Conservation (phyloP, 2,113 vertebrate species). For the Cricetomys ansorgei region DNA sequence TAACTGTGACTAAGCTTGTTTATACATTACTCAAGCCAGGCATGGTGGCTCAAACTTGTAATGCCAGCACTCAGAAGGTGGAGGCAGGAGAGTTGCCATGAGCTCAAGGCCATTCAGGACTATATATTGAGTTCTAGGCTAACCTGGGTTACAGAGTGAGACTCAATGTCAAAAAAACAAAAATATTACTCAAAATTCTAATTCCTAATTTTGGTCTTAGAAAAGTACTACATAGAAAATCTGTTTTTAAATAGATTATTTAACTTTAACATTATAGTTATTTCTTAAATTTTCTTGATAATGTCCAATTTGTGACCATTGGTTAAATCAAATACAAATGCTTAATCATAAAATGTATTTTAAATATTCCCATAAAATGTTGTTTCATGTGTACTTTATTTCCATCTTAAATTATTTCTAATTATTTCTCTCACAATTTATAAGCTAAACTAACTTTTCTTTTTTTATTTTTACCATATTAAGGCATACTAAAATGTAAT, state of each 20-base stretch:
- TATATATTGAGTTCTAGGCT: neutral
- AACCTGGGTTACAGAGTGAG: neutral
- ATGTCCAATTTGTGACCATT: neutral
- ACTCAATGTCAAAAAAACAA: neutral
- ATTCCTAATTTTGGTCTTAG: neutral
- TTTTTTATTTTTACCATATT: slow-evolving; percentile 6
- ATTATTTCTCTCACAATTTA: neutral
- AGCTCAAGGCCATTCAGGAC: neutral
- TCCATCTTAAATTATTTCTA: slow-evolving; percentile 35
- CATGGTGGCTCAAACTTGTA: neutral
- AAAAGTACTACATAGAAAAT: slow-evolving; percentile 4
- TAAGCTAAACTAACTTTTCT: neutral
- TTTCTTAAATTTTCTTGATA: neutral
- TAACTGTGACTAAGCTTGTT: slow-evolving; percentile 27
- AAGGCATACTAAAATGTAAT: neutral
- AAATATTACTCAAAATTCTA: slow-evolving; percentile 10
- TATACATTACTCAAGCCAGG: neutral
- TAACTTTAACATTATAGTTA: neutral
- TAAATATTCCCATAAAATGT: neutral
- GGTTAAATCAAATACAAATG: slow-evolving; percentile 34
- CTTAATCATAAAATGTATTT: neutral
- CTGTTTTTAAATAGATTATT: slow-evolving; percentile 40
- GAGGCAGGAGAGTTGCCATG: neutral
- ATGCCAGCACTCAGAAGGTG: neutral
- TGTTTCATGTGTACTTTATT: slow-evolving; percentile 32